Base-by-base conservation (phyloP, 2,888 invertebrate species). In the Boloria euphrosyne region DNA sequence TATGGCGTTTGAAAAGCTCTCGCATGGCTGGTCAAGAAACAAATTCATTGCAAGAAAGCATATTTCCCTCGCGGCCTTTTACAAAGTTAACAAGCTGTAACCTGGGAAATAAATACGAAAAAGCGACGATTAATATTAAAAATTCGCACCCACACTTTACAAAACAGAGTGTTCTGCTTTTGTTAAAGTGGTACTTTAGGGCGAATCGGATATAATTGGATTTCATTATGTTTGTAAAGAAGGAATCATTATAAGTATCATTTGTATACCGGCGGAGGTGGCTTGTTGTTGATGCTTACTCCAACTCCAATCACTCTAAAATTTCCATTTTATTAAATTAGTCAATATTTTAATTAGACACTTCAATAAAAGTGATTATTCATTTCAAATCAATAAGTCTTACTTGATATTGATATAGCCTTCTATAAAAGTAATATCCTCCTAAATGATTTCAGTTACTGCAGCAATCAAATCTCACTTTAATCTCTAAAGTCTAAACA, bases 81-180 rank as follows among this genome's bases (percentile, higher is more conserved):
- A 87, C 84, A 84, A 84, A 89, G 87, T 88, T 88, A 89, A 89
- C 89, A 88, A 90, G 82, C 80, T 88, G 89, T 86, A 85, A 86
- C 89, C 83, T 82, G 88, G 87, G 88, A 89, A 89, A 90, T 89
- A 87, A 86, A 86, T 86, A 82, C 82, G 80, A 80, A 79, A 82
- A 83, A 82, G 78, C 78, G 78, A 79, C 83, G 82, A 88, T 89
- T 87, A 88, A 89, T 88, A 86, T 71, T 67, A 62, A 70, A 68
- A 68, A 55, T 58, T 60, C 62, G 59, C 62, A 46, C 46, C 59
- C 52, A 60, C 22, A 52, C 27, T 61, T 61, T 61, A 14, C n/a
- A n/a, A 43, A 13, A 51, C 38, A 51, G 22, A 51, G 31, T 51
- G 51, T 55, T 16, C 47, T 6, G 16, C 14, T 44, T 59, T 58